Evolutionary conservation across 2,888 invertebrate genomes (phyloP), one percentile per base, ranked within the genome.

Genomic region (Conomelus anceps): DNA sequence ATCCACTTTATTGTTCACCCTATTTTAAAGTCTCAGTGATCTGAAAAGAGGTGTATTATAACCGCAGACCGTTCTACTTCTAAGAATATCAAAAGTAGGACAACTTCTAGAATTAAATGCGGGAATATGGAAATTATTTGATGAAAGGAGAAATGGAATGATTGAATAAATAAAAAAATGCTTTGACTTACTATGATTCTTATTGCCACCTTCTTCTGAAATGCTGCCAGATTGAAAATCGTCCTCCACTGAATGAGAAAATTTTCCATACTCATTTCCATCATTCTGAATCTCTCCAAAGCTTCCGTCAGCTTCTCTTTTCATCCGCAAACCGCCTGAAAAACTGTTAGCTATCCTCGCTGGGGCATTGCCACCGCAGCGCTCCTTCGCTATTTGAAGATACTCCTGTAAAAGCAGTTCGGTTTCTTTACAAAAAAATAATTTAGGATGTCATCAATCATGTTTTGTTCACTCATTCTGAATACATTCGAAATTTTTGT

Each of bases 221-320:
- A 63, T n/a, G 13, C n/a, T 63, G 13, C 63, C 63, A n/a, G 63
- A n/a, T 63, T 63, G 63, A n/a, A 7, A 63, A 63, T 63, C 63
- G 13, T 63, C 63, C n/a, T 63, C 63, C 13, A 63, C 63, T 13
- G 63, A 63, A 3, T 63, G 63, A 63, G 63, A 63, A n/a, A 63
- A 63, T 63, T 63, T 63, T 0, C n/a, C 63, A 63, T 63, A 63
- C 63, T 63, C 63, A 63, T 63, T n/a, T 63, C 63, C 63, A 63
- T 63, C 63, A n/a, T 63, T 63, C n/a, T 63, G 63, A n/a, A 89
- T 89, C 0, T 87, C 89, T 22, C 89, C 89, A 22, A 89, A 89
- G 26, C 29, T 89, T 22, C 85, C 89, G 13, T 89, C 84, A 17
- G 23, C 63, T 20, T 17, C 84, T 22, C 84, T 22, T 85, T 84